Percentiles rank a stretch among this genome's conserved stretches.
Conservation (phyloP, 2,113 vertebrate species). For the Mastomys coucha region DNA sequence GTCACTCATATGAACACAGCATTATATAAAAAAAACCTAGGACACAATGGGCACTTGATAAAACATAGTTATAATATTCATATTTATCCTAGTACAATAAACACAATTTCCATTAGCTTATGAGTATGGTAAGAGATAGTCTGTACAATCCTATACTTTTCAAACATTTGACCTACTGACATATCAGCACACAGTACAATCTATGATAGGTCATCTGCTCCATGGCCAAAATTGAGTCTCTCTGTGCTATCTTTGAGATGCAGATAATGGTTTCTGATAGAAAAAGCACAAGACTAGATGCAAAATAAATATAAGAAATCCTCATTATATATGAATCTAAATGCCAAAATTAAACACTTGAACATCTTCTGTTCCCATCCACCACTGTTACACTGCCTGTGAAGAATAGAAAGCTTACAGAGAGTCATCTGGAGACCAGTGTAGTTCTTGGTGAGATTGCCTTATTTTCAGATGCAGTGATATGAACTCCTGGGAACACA, state of each 20-base stretch:
- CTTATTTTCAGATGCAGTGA: background rate
- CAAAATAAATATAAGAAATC: slow-evolving; percentile 41
- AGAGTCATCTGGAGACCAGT: background rate
- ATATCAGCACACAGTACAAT: background rate
- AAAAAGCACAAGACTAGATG: background rate
- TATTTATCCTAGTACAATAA: background rate
- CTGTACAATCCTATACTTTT: background rate
- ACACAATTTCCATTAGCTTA: background rate
- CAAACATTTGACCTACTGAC: background rate
- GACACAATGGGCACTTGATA: background rate
- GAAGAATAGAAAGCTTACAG: background rate
- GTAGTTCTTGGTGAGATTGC: background rate
- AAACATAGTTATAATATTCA: background rate
- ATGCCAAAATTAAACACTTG: slow-evolving; percentile 31
- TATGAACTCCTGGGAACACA: background rate
- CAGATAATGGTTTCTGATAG: background rate
- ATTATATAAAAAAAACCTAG: background rate
- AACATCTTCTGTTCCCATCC: background rate
- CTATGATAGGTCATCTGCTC: background rate
- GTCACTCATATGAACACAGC: background rate
- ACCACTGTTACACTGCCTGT: background rate
- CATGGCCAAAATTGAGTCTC: background rate
- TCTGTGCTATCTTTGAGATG: background rate
- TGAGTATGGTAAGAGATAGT: background rate
- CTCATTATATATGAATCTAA: slow-evolving; percentile 8